Conservation (phyloP, 1,140 invertebrate genomes). For the Ceratina japonica region DNA sequence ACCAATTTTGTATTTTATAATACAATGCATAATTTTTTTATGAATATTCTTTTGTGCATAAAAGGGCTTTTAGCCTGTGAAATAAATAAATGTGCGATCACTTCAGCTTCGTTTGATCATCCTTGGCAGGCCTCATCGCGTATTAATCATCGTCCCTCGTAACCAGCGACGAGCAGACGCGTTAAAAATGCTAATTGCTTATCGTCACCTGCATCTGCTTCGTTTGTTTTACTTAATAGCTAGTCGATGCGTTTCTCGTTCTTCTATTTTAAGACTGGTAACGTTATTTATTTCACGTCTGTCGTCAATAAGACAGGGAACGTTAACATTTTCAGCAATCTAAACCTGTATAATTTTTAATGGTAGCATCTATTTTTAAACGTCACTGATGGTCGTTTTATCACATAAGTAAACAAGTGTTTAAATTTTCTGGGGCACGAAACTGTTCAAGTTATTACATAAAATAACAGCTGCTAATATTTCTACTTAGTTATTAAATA, state of each 20-base stretch:
- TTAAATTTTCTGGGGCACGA: no score
- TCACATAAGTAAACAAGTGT: no score
- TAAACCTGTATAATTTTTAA: neutral
- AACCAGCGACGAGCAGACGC: neutral
- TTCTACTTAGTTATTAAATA: no score
- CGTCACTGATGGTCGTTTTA: neutral
- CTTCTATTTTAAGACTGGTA: neutral
- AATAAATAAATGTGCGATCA: no score
- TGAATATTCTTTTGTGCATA: no score
- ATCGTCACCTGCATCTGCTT: neutral
- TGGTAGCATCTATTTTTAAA: neutral
- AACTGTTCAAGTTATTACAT: no score
- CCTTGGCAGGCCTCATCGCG: neutral
- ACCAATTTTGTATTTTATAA: no score
- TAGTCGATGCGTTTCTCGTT: neutral
- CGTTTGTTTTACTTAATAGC: neutral
- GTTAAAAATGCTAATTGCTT: constrained; percentile 25
- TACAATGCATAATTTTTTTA: no score
- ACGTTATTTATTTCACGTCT: neutral
- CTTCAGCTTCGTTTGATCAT: neutral
- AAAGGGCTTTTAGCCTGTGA: no score
- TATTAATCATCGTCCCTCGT: neutral
- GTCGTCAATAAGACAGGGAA: neutral
- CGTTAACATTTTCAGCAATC: neutral
- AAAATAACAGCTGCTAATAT: no score